Conservation (phyloP, 2,113 vertebrate genomes). For the Rhynchopsitta pachyrhyncha region DNA sequence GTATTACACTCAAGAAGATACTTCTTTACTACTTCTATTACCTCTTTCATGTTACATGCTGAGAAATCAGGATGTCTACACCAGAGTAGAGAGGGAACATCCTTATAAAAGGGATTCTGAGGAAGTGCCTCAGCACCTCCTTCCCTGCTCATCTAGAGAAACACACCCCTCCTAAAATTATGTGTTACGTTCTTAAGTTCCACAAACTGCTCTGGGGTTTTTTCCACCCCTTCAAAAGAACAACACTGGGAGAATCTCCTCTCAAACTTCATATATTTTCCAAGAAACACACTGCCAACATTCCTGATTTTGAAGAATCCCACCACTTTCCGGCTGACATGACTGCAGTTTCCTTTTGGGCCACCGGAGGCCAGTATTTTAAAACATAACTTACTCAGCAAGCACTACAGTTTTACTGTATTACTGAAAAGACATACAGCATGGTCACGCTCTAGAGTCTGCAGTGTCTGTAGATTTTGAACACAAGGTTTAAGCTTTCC, state of each 20-base stretch:
- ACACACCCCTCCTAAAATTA: neutral
- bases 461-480: neutral
- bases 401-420: neutral
- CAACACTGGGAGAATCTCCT: neutral
- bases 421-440: neutral
- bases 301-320: neutral
- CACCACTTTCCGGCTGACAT: neutral
- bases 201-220: rapidly evolving
- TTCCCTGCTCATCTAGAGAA: neutral
- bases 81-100: neutral
- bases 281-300: neutral
- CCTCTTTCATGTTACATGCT: neutral
- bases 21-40: neutral
- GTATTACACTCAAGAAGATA: neutral
- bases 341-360: neutral
- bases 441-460: neutral
- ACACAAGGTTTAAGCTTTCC: neutral
- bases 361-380: neutral
- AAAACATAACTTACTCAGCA: rapidly evolving
- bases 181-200: rapidly evolving
- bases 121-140: neutral
- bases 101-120: neutral
- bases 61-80: neutral
- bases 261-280: neutral
- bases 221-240: neutral